These are phyloP conservation scores for Macaria liturata DNA, from an alignment of 2,888 invertebrate genomes.

Conservation along the genomic window DNA sequence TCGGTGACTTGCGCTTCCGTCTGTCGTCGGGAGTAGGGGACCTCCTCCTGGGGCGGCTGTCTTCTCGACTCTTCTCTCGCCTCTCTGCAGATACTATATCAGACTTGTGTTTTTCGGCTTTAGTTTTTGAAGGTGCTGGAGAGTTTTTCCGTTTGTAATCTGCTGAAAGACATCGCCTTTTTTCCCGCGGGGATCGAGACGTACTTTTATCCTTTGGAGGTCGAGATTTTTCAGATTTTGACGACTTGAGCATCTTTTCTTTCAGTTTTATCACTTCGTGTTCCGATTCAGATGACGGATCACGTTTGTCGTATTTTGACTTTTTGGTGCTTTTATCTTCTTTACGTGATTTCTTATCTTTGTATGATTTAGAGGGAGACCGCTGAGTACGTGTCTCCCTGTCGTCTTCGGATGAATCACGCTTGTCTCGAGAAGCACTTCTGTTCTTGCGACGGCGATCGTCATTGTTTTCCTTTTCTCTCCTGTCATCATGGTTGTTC, in stretches of 20 bases:
- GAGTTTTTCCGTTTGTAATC: constrained; percentile 52
- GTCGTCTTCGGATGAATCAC: constrained; percentile 56
- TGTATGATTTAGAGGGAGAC: constrained; percentile 51
- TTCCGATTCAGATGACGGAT: constrained; percentile 62
- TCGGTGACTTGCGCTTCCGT: constrained; percentile 37
- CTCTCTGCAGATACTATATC: constrained; percentile 49
- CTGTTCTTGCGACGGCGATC: constrained; percentile 49
- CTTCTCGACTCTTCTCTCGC: constrained; percentile 41
- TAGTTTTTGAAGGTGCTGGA: constrained; percentile 46
- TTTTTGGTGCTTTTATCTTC: constrained; percentile 57
- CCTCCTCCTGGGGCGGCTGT: constrained; percentile 16
- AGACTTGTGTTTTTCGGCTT: constrained; percentile 52
- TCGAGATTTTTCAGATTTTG: constrained; percentile 39
- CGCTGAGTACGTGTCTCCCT: constrained; percentile 39
- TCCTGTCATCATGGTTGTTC: constrained; percentile 41
- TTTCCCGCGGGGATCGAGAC: constrained; percentile 45
- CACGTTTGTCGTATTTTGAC: constrained; percentile 45
- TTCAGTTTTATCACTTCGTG: constrained; percentile 51
- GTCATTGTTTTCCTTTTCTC: constrained; percentile 18
- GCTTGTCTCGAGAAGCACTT: constrained; percentile 52
- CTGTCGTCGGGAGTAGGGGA: constrained; percentile 27
- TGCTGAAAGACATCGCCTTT: constrained; percentile 52
- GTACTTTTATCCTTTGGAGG: constrained; percentile 48
- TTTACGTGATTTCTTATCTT: constrained; percentile 50
- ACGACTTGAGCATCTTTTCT: constrained; percentile 45